Evolutionary conservation across 2,113 vertebrate genomes (phyloP).

Genomic region (Calonectris borealis): DNA sequence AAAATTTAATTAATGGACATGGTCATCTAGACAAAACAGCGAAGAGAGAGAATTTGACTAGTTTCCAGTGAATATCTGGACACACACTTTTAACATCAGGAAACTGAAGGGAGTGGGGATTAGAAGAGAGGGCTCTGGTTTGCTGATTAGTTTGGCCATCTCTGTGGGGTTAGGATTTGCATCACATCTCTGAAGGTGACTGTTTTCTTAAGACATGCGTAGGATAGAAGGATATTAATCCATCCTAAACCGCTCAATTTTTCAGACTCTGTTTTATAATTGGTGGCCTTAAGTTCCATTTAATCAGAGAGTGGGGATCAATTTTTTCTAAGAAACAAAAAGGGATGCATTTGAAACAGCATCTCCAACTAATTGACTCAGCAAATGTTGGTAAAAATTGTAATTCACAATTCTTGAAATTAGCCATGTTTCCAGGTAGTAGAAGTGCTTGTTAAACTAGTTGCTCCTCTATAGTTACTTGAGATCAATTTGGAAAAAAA

Average conservation of each 20-base stretch:
- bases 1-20: neutral
- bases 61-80: neutral
- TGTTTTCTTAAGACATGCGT: neutral
- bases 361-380: neutral
- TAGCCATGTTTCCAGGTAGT: neutral
- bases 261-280: neutral
- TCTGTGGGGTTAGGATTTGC: neutral
- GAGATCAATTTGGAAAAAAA: constrained; percentile 43
- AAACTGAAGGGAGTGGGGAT: neutral
- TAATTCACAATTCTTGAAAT: constrained; percentile 33
- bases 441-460: constrained; percentile 22
- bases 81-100: neutral
- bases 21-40: neutral
- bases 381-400: neutral
- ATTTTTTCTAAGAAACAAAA: neutral
- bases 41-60: neutral
- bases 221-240: neutral
- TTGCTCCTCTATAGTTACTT: constrained; percentile 33
- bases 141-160: neutral
- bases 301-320: neutral
- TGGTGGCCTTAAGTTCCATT: constrained; percentile 54
- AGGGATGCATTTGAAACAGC: neutral
- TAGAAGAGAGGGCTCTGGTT: neutral
- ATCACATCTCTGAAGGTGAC: neutral
- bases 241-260: neutral